phyloP scores from a whole-genome alignment of 2,888 invertebrate species.

The Andrena marginata region DNA sequence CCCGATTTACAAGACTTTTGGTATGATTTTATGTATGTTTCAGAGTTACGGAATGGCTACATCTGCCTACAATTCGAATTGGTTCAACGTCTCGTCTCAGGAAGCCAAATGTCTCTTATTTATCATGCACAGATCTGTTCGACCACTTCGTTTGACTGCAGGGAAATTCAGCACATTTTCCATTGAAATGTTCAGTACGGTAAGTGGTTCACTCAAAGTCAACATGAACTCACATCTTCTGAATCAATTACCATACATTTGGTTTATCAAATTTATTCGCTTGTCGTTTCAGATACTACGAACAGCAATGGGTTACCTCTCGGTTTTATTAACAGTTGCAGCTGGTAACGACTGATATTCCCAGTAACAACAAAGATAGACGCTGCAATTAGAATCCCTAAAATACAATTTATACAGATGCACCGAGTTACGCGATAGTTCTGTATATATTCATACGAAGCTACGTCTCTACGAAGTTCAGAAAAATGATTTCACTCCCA shows the following conservation, averaged over 20 bases:
- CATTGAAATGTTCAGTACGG: conserved; percentile 71
- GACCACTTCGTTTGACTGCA: conserved; percentile 73
- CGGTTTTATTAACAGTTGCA: conserved; percentile 63
- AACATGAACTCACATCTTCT: too few relatives aligned
- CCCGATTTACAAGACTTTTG: too few relatives aligned
- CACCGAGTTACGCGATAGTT: too few relatives aligned
- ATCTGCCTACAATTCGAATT: conserved; percentile 69
- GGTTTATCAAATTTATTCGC: too few relatives aligned
- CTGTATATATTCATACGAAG: too few relatives aligned
- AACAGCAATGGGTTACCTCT: conserved; percentile 68
- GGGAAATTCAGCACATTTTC: conserved; percentile 76
- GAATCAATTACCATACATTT: too few relatives aligned
- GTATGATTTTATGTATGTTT: conserved; percentile 11
- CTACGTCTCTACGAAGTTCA: too few relatives aligned
- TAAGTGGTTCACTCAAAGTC: conserved; percentile 38
- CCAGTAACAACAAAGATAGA: not conserved
- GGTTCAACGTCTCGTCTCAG: conserved; percentile 68
- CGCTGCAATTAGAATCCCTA: not conserved
- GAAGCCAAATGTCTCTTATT: conserved; percentile 65
- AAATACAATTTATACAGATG: too few relatives aligned
- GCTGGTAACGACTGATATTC: not conserved
- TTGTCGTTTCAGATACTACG: conserved; percentile 56
- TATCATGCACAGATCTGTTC: conserved; percentile 61
- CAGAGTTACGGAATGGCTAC: conserved; percentile 70
- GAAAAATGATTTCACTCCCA: too few relatives aligned